phyloP scores from a whole-genome alignment of 2,888 invertebrate species.

The Dryococelus australis region DNA sequence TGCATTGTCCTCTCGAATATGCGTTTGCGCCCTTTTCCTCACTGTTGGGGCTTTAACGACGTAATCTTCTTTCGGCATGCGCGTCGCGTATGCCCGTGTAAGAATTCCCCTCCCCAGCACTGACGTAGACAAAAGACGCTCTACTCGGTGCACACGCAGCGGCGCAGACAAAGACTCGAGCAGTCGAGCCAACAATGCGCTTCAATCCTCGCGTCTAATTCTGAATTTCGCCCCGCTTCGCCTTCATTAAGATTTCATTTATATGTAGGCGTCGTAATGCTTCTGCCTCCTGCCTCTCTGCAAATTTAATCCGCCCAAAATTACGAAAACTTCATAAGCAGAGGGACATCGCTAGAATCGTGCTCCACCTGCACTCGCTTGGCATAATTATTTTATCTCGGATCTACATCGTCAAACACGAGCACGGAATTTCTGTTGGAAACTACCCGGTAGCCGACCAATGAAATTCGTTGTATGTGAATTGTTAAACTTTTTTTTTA shows the following conservation, averaged over 20 bases:
- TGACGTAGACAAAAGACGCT: not conserved
- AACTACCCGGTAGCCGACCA: no score
- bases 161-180: not conserved
- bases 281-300: conserved; percentile 33
- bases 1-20: no score
- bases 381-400: conserved; percentile 26
- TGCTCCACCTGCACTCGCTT: not conserved
- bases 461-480: no score
- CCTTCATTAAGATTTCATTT: conserved; percentile 47
- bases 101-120: not conserved
- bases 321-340: conserved; percentile 44
- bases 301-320: conserved; percentile 45
- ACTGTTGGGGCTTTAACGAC: not conserved
- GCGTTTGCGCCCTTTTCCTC: no score
- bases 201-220: not conserved
- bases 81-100: not conserved
- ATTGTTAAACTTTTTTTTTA: no score
- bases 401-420: conserved; percentile 2
- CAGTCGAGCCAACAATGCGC: not conserved
- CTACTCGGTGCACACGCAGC: not conserved
- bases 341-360: conserved; percentile 26
- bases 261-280: conserved; percentile 41
- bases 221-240: not conserved
- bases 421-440: no score
- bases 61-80: not conserved